Percentiles rank a stretch among this genome's conserved stretches.
Conservation (phyloP, 35 echinoderm and acorn worm genomes). For the Ophiothrix spiculata region DNA sequence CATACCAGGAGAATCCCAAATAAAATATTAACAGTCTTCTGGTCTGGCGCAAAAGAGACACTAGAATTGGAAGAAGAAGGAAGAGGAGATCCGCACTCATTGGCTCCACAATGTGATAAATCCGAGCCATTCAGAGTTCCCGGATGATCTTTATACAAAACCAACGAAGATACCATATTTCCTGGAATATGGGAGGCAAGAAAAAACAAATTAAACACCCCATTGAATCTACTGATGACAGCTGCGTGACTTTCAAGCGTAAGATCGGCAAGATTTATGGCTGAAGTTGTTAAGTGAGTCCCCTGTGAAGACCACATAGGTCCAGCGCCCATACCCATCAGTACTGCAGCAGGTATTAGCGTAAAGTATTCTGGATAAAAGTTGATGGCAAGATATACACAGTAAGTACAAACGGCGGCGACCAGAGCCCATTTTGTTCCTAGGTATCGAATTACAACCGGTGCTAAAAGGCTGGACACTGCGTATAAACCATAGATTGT, state of each 20-base stretch:
- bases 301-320: constrained; percentile 37
- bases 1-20: constrained; percentile 24
- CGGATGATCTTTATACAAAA: neutral
- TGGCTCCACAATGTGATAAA: neutral
- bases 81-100: neutral
- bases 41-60: neutral
- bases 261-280: constrained; percentile 28
- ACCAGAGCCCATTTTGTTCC: constrained; percentile 42
- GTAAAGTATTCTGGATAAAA: constrained; percentile 24
- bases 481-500: constrained; percentile 8
- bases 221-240: constrained; percentile 48
- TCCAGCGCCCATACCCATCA: constrained; percentile 30
- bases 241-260: constrained; percentile 4
- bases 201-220: constrained; percentile 33
- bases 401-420: neutral
- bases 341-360: constrained; percentile 23
- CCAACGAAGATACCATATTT: constrained; percentile 31
- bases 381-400: constrained; percentile 9
- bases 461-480: constrained; percentile 30
- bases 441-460: constrained; percentile 12
- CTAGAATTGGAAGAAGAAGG: neutral
- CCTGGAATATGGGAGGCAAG: constrained; percentile 30
- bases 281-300: constrained; percentile 43
- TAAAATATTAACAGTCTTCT: neutral
- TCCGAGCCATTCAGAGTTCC: neutral